Conservation (phyloP, 2,888 invertebrate genomes). For the Rhorus exstirpatorius region DNA sequence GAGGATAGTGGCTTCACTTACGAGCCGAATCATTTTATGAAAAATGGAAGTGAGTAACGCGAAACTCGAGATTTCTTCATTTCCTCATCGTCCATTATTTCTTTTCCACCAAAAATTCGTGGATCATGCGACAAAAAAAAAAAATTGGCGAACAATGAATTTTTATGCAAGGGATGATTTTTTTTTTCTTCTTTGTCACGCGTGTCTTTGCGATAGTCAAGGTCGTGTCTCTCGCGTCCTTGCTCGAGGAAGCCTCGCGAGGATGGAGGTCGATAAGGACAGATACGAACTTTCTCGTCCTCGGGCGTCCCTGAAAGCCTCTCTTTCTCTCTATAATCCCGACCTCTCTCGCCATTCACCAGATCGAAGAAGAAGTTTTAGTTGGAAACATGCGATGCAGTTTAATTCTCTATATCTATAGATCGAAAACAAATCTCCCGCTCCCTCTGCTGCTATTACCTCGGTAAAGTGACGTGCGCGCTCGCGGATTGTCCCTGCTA, state of each 20-base stretch:
- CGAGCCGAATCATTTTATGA: conserved; percentile 94
- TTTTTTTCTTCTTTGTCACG: neutral
- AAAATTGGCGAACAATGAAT: neutral
- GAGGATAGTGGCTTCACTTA: conserved; percentile 94
- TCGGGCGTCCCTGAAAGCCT: conserved; percentile 56
- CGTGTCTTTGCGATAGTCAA: conserved; percentile 31
- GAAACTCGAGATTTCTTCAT: neutral
- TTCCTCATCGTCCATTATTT: neutral
- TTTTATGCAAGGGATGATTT: neutral
- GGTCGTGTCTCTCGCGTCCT: conserved; percentile 66
- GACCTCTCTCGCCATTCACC: conserved; percentile 52
- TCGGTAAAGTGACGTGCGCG: conserved; percentile 59
- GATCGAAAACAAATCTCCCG: conserved; percentile 66
- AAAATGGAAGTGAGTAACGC: conserved; percentile 91
- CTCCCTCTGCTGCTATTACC: conserved; percentile 33
- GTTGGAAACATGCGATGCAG: conserved; percentile 82
- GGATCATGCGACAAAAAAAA: too few relatives aligned
- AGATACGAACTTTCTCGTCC: conserved; percentile 52
- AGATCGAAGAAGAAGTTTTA: conserved; percentile 81
- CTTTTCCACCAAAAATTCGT: neutral
- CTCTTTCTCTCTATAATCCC: neutral
- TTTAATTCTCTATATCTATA: conserved; percentile 74
- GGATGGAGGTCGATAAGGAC: conserved; percentile 65
- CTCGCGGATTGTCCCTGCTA: conserved; percentile 64
- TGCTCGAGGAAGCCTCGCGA: conserved; percentile 39